Base-by-base conservation (phyloP, 2,797 vertebrate species). In the Cheirogaleus major region DNA sequence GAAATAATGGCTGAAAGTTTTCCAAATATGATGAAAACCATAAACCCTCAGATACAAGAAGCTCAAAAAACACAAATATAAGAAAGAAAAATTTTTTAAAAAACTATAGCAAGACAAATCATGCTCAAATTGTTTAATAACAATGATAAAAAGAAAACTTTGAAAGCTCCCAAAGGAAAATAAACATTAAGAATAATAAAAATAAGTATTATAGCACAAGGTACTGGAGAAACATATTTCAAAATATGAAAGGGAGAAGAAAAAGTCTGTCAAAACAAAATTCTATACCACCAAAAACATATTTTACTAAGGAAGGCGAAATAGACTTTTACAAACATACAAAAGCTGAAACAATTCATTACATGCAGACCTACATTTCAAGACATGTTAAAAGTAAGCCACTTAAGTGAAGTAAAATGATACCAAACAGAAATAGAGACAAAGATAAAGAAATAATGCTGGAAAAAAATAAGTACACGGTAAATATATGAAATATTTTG, bases 81-180 rank as follows among this genome's bases (percentile, higher is more conserved):
- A n/a, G 14, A 8, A 52, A 43, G 38, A 59, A 25, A 85, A 3
- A 10, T 20, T 32, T 43, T 45, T 5, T 5, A 50, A 59, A 88
- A 48, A 48, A 14, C 14, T 35, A 82, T 8, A 23, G 38, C 57
- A 75, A 88, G 25, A 18, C 25, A 79, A 17, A 84, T 72, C 55
- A 89, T 45, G 65, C 79, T 25, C 32, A 89, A 95, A 72, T n/a
- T 89, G 22, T 45, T 72, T 75, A 89, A 89, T 92, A 78, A 35
- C 5, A 78, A 69, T 61, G 7, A 88, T 88, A 48, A 82, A 72
- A 82, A 82, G 35, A 72, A 69, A 78, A 89, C 69, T n/a, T 14
- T 78, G 45, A 83, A 95, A 95, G 35, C 30, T 83, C 7, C 18
- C 61, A 43, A 83, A 88, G 30, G 43, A 82, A 92, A 76, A 83